Conservation (phyloP, 2,113 vertebrate genomes). For the Mormoops blainvillei region DNA sequence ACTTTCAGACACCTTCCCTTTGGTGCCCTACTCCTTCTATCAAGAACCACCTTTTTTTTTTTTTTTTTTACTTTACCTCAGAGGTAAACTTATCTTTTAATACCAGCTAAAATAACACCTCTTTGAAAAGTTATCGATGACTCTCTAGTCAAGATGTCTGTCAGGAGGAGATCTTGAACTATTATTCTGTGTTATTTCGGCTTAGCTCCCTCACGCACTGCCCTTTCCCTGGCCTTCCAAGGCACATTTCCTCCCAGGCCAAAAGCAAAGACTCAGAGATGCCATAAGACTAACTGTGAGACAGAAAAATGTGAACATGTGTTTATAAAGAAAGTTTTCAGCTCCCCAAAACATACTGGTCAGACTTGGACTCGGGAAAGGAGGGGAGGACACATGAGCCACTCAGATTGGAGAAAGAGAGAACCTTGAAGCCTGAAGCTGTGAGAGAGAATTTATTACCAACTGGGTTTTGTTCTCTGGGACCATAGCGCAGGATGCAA, state of each 20-base stretch:
- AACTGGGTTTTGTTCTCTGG: background rate
- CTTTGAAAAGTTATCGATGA: background rate
- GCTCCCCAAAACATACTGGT: background rate
- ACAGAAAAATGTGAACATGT: too few species aligned
- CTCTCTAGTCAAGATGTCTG: background rate
- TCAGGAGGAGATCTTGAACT: background rate
- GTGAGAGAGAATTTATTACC: background rate
- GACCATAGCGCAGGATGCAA: background rate
- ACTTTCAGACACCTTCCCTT: background rate
- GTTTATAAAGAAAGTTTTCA: background rate
- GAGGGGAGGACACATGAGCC: rapidly evolving
- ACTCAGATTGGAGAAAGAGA: background rate
- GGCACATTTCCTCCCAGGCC: background rate
- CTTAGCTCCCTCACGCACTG: background rate
- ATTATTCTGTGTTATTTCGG: background rate
- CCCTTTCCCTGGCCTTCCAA: background rate
- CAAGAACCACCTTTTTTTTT: background rate
- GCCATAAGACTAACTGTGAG: background rate
- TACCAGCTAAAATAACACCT: background rate
- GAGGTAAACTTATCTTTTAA: background rate
- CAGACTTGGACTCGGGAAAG: background rate
- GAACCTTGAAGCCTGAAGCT: background rate
- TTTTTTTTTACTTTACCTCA: background rate
- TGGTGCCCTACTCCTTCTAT: background rate
- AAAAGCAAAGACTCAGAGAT: background rate